Evolutionary conservation across 2,888 invertebrate species (phyloP).

Genomic region (Agrotis segetum): DNA sequence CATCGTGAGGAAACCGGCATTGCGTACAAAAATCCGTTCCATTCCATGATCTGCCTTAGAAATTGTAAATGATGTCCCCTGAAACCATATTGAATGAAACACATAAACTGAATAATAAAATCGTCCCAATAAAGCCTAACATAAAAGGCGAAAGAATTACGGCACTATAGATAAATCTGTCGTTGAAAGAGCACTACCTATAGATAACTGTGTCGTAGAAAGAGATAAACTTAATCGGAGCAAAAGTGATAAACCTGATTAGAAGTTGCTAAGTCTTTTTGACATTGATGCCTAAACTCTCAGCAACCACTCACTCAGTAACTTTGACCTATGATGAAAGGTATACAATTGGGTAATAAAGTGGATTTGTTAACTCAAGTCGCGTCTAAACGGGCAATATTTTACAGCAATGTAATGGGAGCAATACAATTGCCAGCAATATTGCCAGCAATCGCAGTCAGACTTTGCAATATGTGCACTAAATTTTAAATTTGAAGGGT

Average conservation of each 20-base stretch:
- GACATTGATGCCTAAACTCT: slow-evolving; percentile 28
- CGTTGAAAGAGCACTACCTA: slow-evolving; percentile 39
- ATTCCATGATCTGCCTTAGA: not conserved
- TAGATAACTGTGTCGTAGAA: slow-evolving; percentile 13
- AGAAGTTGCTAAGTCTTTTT: slow-evolving; percentile 46
- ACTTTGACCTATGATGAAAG: slow-evolving; percentile 27
- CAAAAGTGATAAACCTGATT: slow-evolving; percentile 52
- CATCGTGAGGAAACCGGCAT: no score
- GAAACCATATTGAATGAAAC: not conserved
- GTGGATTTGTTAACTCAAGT: not conserved
- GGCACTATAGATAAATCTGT: slow-evolving; percentile 3
- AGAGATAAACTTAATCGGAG: slow-evolving; percentile 49
- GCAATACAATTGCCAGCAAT: no score
- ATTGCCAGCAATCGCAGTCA: no score
- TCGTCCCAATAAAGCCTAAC: not conserved
- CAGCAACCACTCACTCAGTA: slow-evolving; percentile 10
- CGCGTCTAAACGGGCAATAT: no score
- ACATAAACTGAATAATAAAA: not conserved
- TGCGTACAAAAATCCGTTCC: not conserved
- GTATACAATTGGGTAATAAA: slow-evolving; percentile 2
- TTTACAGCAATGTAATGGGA: no score
- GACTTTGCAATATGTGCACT: no score
- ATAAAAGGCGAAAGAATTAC: slow-evolving; percentile 4
- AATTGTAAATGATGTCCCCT: not conserved
- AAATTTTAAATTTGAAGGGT: no score